Evolutionary conservation across 2,797 vertebrate genomes (phyloP).

Genomic region (Eleutherodactylus coqui): DNA sequence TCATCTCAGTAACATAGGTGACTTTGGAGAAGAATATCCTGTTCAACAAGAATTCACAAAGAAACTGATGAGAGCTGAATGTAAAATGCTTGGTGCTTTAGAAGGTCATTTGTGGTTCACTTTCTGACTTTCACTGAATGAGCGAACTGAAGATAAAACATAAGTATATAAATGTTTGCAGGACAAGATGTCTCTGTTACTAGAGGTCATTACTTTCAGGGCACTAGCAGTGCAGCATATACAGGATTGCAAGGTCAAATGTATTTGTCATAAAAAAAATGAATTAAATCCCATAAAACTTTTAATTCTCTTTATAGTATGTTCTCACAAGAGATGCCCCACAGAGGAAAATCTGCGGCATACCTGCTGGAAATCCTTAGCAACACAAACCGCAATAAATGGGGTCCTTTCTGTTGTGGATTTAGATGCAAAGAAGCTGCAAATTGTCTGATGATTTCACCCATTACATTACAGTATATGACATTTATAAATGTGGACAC

Average conservation of each 20-base stretch:
- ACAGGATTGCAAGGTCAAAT: background rate
- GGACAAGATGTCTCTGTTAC: background rate
- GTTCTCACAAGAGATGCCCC: too few relatives aligned
- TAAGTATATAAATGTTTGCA: conserved; percentile 19
- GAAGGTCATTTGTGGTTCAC: conserved; percentile 38
- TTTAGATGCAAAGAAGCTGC: too few relatives aligned
- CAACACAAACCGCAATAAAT: too few relatives aligned
- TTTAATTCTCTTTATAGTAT: background rate
- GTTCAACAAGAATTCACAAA: conserved; percentile 12
- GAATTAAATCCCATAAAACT: background rate
- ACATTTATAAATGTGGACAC: too few relatives aligned
- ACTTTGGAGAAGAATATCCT: conserved; percentile 37
- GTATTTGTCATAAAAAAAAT: background rate
- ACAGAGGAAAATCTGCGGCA: too few relatives aligned
- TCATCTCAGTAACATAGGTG: conserved; percentile 38
- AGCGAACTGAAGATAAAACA: conserved; percentile 22
- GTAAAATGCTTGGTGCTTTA: conserved; percentile 14
- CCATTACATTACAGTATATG: too few relatives aligned
- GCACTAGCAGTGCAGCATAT: background rate
- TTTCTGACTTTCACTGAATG: background rate
- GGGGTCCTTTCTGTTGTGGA: too few relatives aligned
- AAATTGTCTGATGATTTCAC: too few relatives aligned
- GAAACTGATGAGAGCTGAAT: conserved; percentile 35
- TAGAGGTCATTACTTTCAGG: background rate
- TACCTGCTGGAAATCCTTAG: too few relatives aligned